Conservation (phyloP, 2,888 invertebrate genomes). For the Glaucopsyche alexis region DNA sequence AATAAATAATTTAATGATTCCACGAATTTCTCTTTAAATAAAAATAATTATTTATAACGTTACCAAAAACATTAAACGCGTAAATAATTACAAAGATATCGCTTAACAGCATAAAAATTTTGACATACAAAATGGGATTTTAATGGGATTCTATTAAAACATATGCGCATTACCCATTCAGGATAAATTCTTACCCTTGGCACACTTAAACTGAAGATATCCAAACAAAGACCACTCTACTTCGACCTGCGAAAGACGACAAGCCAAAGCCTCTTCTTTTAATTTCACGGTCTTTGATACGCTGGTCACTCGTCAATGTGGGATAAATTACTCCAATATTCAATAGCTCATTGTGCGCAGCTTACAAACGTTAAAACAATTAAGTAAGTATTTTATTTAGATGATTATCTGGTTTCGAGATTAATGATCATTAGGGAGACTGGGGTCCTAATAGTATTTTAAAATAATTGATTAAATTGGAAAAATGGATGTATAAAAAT, state of each 20-base stretch:
- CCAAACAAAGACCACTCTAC: background rate
- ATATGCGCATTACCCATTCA: background rate
- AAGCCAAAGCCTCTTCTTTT: background rate
- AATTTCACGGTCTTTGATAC: background rate
- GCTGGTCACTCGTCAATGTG: constrained; percentile 3
- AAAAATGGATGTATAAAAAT: too few relatives aligned
- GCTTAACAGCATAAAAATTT: background rate
- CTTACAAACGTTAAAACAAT: constrained; percentile 24
- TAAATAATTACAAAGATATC: background rate
- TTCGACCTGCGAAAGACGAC: background rate
- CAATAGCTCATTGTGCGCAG: constrained; percentile 3
- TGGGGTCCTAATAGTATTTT: background rate
- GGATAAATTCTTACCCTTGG: constrained; percentile 15
- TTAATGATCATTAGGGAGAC: background rate
- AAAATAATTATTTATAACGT: too few relatives aligned
- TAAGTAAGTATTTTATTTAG: background rate
- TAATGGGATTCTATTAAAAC: background rate
- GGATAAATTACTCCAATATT: constrained; percentile 19
- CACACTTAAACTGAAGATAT: background rate
- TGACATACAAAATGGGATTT: background rate
- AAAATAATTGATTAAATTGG: too few relatives aligned
- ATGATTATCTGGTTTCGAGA: background rate
- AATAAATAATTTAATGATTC: too few relatives aligned
- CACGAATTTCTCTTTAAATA: too few relatives aligned
- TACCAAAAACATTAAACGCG: background rate